Percentiles rank a stretch among this genome's conserved stretches.
These are phyloP conservation scores for Orchesella cincta DNA, from an alignment of 1,140 invertebrate genomes.

Conservation along the genomic window DNA sequence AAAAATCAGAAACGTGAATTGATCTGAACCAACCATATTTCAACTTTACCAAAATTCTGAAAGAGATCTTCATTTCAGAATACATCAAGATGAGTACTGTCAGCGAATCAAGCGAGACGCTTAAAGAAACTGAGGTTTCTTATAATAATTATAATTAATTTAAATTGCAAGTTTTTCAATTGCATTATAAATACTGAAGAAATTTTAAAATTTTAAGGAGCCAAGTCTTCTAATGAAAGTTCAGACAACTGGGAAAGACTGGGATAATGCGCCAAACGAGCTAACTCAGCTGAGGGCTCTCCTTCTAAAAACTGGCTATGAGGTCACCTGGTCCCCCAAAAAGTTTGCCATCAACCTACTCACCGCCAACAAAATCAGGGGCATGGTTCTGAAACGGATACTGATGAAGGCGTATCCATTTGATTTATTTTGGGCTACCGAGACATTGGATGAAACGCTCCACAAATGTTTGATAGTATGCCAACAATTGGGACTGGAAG, in stretches of 20 bases:
- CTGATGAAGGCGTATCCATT: constrained; percentile 11
- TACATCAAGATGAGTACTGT: too few relatives aligned
- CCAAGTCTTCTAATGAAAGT: not conserved
- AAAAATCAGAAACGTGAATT: too few relatives aligned
- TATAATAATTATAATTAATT: too few relatives aligned
- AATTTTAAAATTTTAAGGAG: not conserved
- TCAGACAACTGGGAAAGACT: not conserved
- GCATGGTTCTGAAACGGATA: not conserved
- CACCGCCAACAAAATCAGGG: constrained; percentile 2
- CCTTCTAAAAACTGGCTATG: not conserved
- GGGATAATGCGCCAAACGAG: not conserved
- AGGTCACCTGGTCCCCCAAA: not conserved
- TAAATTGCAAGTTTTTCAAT: too few relatives aligned
- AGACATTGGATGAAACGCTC: not conserved
- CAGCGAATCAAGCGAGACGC: too few relatives aligned
- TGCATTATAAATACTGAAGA: too few relatives aligned
- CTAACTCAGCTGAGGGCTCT: not conserved
- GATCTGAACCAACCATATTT: too few relatives aligned
- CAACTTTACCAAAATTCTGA: too few relatives aligned
- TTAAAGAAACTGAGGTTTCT: too few relatives aligned
- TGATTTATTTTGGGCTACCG: not conserved
- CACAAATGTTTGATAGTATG: constrained; percentile 16
- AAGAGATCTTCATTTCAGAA: too few relatives aligned
- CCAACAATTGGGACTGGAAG: not conserved
- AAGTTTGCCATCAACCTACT: not conserved